phyloP scores from a whole-genome alignment of 1,140 invertebrate genomes.

The Musca vetustissima region DNA sequence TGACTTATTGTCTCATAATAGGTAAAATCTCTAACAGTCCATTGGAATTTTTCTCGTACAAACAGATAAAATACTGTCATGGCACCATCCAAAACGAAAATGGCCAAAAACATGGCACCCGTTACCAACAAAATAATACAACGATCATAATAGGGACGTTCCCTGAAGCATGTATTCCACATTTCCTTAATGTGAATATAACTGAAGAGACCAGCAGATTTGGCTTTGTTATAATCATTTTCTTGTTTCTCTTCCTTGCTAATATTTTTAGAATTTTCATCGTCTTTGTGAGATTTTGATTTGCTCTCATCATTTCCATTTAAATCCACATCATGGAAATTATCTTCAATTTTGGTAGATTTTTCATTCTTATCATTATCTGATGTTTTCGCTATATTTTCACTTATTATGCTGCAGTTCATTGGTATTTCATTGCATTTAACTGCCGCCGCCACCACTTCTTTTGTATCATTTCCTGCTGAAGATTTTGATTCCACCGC shows the following conservation, averaged over 20 bases:
- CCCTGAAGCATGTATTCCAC: slow-evolving; percentile 62
- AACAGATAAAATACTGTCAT: slow-evolving; percentile 65
- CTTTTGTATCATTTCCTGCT: not conserved
- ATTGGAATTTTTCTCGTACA: slow-evolving; percentile 65
- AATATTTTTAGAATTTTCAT: not conserved
- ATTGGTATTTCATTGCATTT: not conserved
- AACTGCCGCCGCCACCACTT: no score
- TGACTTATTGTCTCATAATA: slow-evolving; percentile 58
- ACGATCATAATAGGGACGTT: slow-evolving; percentile 62
- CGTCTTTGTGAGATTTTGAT: not conserved
- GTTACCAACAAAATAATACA: slow-evolving; percentile 64
- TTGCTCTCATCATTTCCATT: not conserved
- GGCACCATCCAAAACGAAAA: slow-evolving; percentile 58
- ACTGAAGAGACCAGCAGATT: slow-evolving; percentile 59
- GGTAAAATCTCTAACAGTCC: slow-evolving; percentile 65
- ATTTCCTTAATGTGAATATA: slow-evolving; percentile 62
- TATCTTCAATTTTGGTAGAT: not conserved
- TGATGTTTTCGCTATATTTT: not conserved
- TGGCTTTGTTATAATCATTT: slow-evolving; percentile 38
- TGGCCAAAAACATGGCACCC: slow-evolving; percentile 59
- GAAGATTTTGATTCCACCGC: slow-evolving; percentile 24
- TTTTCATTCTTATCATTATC: not conserved
- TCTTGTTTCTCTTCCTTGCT: not conserved
- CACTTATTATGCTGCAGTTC: not conserved
- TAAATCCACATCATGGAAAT: not conserved